Percentiles rank a stretch among this genome's conserved stretches.
These are phyloP conservation scores for Blastobasis lacticolella DNA, from an alignment of 2,888 invertebrate genomes.

Conservation along the genomic window DNA sequence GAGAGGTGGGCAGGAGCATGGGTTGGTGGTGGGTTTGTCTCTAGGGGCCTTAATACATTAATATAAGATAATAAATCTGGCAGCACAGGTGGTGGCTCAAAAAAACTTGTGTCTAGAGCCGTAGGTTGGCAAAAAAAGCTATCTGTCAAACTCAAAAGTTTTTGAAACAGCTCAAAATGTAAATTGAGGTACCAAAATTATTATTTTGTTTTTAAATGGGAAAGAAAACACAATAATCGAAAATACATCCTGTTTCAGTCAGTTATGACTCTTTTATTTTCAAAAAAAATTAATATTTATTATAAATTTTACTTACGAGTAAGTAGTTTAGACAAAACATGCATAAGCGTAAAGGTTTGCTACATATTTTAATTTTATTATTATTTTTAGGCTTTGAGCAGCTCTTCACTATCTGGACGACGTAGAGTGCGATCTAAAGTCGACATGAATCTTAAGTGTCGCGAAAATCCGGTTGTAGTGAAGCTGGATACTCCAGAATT, in stretches of 20 bases:
- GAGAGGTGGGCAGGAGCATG: too few relatives aligned
- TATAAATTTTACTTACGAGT: constrained; percentile 15
- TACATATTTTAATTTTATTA: neutral
- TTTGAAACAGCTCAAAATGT: too few relatives aligned
- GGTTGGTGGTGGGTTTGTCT: too few relatives aligned
- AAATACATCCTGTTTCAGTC: neutral
- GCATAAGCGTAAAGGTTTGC: neutral
- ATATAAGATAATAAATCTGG: too few relatives aligned
- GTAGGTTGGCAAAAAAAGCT: too few relatives aligned
- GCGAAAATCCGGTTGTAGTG: constrained; percentile 78
- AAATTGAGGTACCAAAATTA: too few relatives aligned
- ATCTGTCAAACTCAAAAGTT: too few relatives aligned
- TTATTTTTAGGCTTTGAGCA: constrained; percentile 22
- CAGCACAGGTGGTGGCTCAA: too few relatives aligned
- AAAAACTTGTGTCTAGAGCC: too few relatives aligned
- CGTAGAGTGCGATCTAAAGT: constrained; percentile 35
- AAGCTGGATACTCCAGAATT: constrained; percentile 85
- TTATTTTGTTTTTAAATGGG: too few relatives aligned
- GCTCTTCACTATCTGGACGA: constrained; percentile 15
- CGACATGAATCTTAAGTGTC: constrained; percentile 50
- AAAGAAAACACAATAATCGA: too few relatives aligned
- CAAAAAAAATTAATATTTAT: constrained; percentile 16
- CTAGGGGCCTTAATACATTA: too few relatives aligned
- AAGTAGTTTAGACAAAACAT: constrained; percentile 1
- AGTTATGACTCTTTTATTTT: constrained; percentile 24